These are phyloP conservation scores for Psettodes erumei DNA, from an alignment of 2,113 vertebrate species.

Conservation along the genomic window DNA sequence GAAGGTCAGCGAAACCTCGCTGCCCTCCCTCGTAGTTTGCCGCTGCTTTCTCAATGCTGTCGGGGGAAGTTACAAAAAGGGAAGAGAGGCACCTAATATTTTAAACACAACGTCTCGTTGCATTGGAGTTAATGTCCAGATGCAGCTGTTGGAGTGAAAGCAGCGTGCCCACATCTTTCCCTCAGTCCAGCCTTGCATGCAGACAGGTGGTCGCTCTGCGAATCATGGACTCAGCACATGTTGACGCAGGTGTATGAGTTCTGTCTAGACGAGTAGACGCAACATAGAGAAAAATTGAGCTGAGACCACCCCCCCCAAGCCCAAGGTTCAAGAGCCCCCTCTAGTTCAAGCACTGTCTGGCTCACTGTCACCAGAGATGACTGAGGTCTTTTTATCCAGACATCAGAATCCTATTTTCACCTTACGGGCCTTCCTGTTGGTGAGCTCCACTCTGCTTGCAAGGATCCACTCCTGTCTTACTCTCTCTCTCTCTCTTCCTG, in stretches of 20 bases:
- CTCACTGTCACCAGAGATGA: slow-evolving; percentile 75
- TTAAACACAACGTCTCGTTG: background rate
- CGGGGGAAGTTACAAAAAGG: background rate
- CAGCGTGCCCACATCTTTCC: background rate
- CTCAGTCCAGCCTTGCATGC: background rate
- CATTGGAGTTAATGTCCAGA: background rate
- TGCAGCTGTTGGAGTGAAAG: background rate
- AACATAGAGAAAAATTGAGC: slow-evolving; percentile 16
- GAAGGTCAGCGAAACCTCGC: slow-evolving; percentile 85
- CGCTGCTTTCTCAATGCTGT: background rate
- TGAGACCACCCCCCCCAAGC: slow-evolving; percentile 2
- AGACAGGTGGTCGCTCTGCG: background rate
- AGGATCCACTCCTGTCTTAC: slow-evolving; percentile 39
- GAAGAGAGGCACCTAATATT: no score
- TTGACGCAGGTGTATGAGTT: no score
- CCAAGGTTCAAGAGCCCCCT: slow-evolving; percentile 22
- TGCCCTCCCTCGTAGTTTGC: background rate
- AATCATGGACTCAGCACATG: no score
- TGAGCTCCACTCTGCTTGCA: slow-evolving; percentile 44
- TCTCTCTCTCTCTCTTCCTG: background rate
- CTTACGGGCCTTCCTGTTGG: slow-evolving; percentile 76
- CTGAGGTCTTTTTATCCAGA: slow-evolving; percentile 81
- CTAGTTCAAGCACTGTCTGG: slow-evolving; percentile 57
- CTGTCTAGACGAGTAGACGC: slow-evolving; percentile 14
- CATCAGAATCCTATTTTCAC: slow-evolving; percentile 76